These are phyloP conservation scores for Nothocercus julius DNA, from an alignment of 2,113 vertebrate species.

Conservation along the genomic window DNA sequence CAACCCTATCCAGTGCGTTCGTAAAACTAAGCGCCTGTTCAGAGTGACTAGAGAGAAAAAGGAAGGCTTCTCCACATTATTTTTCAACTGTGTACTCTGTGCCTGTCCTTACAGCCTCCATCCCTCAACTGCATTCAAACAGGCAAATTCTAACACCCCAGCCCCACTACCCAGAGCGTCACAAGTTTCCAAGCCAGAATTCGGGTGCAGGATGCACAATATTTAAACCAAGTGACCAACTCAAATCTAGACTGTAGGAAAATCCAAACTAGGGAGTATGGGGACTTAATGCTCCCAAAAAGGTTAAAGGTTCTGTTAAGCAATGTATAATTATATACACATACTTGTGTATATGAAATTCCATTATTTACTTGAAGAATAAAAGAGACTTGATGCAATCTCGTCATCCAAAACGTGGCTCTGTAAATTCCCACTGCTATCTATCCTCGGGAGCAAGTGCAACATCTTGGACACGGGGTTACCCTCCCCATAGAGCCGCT, in stretches of 20 bases:
- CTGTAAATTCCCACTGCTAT: background rate
- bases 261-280: background rate
- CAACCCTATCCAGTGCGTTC: background rate
- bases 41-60: background rate
- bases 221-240: background rate
- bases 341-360: background rate
- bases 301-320: background rate
- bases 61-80: background rate
- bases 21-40: background rate
- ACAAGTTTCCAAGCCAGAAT: background rate
- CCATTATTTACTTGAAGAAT: background rate
- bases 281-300: background rate
- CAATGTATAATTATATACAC: background rate
- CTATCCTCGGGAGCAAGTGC: background rate
- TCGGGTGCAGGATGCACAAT: background rate
- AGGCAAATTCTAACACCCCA: background rate
- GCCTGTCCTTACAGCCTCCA: background rate
- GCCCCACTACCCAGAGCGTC: background rate
- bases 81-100: background rate
- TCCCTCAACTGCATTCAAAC: background rate
- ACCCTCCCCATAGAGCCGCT: background rate
- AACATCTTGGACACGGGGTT: background rate
- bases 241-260: background rate
- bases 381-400: background rate
- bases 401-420: fast-evolving